A percentile compares a stretch with the other conserved stretches of the same genome.
Conservation (phyloP, 2,888 invertebrate genomes). For the Achlya flavicornis region DNA sequence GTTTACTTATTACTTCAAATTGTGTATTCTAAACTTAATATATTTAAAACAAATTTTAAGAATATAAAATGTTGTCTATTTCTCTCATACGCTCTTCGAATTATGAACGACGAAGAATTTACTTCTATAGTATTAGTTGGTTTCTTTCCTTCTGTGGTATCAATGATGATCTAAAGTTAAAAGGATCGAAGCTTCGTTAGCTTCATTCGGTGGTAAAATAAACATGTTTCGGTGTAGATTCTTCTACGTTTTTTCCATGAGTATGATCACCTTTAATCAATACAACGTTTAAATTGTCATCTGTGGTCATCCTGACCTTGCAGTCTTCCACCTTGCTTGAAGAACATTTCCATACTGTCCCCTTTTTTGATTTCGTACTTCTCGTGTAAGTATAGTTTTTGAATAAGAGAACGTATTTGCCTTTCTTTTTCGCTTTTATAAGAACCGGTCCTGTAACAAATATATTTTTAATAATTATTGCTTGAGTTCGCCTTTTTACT, state of each 20-base stretch:
- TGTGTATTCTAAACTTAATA: too few species aligned
- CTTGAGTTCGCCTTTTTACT: too few species aligned
- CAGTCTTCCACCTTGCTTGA: slow-evolving; percentile 64
- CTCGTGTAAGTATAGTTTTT: slow-evolving; percentile 57
- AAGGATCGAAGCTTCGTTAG: too few species aligned
- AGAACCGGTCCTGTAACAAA: slow-evolving; percentile 64
- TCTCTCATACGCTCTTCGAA: too few species aligned
- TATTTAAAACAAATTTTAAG: too few species aligned
- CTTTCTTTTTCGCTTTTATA: slow-evolving; percentile 63
- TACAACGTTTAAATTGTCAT: slow-evolving; percentile 64
- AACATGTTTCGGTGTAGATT: slow-evolving; percentile 67
- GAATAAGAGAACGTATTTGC: slow-evolving; percentile 60
- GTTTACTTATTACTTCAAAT: too few species aligned
- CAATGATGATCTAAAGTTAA: too few species aligned
- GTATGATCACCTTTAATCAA: slow-evolving; percentile 53
- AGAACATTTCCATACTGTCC: slow-evolving; percentile 71
- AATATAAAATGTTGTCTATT: too few species aligned
- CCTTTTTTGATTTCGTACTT: slow-evolving; percentile 70
- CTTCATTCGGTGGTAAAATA: slow-evolving; percentile 62
- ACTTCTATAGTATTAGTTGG: too few species aligned
- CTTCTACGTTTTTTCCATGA: slow-evolving; percentile 50
- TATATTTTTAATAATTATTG: background rate
- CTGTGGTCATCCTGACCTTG: slow-evolving; percentile 59
- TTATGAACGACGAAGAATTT: too few species aligned
- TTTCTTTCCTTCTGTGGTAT: too few species aligned